Percentiles rank a stretch among this genome's conserved stretches.
Conservation (phyloP, 2,113 vertebrate species). For the Notothenia coriiceps region DNA sequence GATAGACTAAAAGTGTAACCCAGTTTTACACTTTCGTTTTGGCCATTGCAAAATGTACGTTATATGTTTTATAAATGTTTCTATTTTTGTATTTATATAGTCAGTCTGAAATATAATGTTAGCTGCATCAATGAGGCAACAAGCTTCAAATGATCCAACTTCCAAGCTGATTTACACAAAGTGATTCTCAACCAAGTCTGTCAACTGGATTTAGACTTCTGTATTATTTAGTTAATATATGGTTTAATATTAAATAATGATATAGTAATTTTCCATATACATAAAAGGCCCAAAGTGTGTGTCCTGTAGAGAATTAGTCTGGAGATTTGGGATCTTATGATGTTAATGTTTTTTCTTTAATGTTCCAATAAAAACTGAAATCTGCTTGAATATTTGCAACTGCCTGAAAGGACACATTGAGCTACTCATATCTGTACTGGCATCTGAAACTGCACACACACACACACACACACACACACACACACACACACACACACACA, state of each 20-base stretch:
- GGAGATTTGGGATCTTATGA: neutral
- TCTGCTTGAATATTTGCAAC: neutral
- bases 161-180: neutral
- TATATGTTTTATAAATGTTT: neutral
- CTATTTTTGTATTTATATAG: no score
- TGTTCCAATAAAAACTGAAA: neutral
- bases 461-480: neutral
- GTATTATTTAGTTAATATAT: neutral
- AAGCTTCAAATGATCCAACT: neutral
- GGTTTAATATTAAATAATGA: neutral
- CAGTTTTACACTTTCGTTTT: neutral
- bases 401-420: conserved; percentile 17
- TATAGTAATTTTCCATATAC: neutral
- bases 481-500: no score
- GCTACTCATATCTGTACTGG: neutral
- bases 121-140: neutral
- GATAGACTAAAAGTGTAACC: neutral
- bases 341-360: neutral
- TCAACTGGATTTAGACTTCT: no score
- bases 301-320: neutral
- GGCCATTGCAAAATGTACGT: neutral
- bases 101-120: no score
- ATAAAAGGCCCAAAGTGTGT: neutral
- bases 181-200: neutral
- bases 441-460: conserved; percentile 11